These are phyloP conservation scores for Cairina moschata DNA, from an alignment of 2,113 vertebrate genomes.

Conservation along the genomic window DNA sequence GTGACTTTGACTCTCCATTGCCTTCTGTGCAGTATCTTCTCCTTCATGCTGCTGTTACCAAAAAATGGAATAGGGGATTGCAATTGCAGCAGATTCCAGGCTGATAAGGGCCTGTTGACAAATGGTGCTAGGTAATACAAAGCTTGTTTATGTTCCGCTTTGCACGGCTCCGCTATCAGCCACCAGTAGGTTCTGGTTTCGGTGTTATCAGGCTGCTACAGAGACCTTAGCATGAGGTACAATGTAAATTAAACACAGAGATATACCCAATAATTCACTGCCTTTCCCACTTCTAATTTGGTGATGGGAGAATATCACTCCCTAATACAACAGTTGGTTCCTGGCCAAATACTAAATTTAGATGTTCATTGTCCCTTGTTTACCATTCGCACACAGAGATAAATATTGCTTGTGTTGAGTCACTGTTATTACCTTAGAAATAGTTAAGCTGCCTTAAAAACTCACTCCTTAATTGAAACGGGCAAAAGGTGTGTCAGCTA, in stretches of 20 bases:
- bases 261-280: background rate
- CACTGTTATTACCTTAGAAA: constrained; percentile 14
- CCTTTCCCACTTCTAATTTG: constrained; percentile 7
- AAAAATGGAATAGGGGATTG: background rate
- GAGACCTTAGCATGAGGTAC: background rate
- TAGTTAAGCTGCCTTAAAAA: constrained; percentile 4
- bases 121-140: background rate
- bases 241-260: constrained; percentile 4
- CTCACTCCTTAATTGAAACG: background rate
- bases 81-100: background rate
- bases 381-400: background rate
- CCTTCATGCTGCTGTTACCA: background rate
- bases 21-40: background rate
- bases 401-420: background rate
- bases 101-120: background rate
- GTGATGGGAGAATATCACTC: background rate
- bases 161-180: background rate
- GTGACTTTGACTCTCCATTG: background rate
- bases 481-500: background rate
- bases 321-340: background rate
- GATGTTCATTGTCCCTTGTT: background rate
- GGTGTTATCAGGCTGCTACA: background rate
- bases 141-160: background rate
- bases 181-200: constrained; percentile 11
- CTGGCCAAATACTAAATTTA: constrained; percentile 1